Conservation (phyloP, 1,140 invertebrate genomes). For the Drosophila navojoa region DNA sequence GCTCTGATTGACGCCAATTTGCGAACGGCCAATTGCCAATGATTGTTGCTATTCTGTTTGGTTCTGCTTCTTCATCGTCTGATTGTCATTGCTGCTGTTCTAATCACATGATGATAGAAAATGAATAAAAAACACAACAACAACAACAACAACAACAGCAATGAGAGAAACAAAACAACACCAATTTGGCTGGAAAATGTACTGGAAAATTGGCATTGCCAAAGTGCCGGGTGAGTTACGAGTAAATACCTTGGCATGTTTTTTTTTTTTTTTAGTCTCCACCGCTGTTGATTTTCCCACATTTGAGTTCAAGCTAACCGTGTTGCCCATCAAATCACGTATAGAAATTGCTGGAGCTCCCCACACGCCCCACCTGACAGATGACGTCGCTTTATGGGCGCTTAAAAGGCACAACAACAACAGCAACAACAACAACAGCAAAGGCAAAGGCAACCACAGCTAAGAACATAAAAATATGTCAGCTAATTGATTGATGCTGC, state of each 20-base stretch:
- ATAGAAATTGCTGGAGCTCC: slow-evolving; percentile 12
- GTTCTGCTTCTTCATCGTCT: too few relatives aligned
- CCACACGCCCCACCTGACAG: not conserved
- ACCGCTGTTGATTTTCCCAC: slow-evolving; percentile 28
- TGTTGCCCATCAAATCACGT: slow-evolving; percentile 33
- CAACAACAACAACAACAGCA: not conserved
- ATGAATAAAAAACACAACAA: slow-evolving; percentile 2
- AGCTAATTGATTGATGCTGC: not conserved
- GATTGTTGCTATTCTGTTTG: slow-evolving; percentile 16
- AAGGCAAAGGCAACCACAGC: not conserved
- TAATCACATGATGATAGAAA: slow-evolving; percentile 41
- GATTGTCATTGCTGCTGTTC: slow-evolving; percentile 17
- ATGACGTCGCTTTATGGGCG: slow-evolving; percentile 4
- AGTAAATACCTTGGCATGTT: slow-evolving; percentile 35
- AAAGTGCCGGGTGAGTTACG: slow-evolving; percentile 14
- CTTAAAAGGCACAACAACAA: slow-evolving; percentile 8
- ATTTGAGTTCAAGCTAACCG: slow-evolving; percentile 11
- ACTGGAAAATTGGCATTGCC: slow-evolving; percentile 42
- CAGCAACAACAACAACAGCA: slow-evolving; percentile 7
- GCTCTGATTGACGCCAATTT: slow-evolving; percentile 41
- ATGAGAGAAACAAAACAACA: not conserved
- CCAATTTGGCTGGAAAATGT: slow-evolving; percentile 47
- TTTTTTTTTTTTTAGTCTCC: slow-evolving; percentile 7
- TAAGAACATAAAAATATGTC: slow-evolving; percentile 7
- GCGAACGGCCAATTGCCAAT: slow-evolving; percentile 24